phyloP scores from a whole-genome alignment of 2,113 vertebrate species.

The Probosciger aterrimus region DNA sequence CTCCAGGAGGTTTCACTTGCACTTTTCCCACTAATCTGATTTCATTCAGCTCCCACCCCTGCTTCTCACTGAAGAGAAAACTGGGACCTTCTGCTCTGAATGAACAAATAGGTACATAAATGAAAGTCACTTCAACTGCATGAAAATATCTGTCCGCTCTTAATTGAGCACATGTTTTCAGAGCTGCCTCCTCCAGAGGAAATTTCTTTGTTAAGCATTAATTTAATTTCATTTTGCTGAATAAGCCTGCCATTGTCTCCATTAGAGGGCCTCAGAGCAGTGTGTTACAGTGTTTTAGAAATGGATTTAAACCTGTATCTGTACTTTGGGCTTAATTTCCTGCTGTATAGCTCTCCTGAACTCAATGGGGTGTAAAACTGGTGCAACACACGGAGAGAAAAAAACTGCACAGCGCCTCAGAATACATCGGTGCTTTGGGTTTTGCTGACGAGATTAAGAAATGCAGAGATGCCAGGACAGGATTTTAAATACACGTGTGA shows the following conservation, averaged over 20 bases:
- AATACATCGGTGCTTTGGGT: conserved; percentile 24
- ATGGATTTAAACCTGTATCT: not conserved
- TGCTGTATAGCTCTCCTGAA: conserved; percentile 12
- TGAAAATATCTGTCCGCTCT: not conserved
- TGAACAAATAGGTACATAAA: not conserved
- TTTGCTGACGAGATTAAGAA: conserved; percentile 16
- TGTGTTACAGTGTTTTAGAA: conserved; percentile 13
- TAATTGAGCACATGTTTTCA: not conserved
- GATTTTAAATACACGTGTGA: conserved; percentile 40
- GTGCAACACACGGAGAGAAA: not conserved
- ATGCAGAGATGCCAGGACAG: not conserved
- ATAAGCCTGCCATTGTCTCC: conserved; percentile 27
- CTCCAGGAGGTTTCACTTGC: not conserved
- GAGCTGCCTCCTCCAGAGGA: not conserved
- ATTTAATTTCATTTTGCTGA: conserved; percentile 27
- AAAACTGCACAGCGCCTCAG: not conserved
- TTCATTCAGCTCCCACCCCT: not conserved
- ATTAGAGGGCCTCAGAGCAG: conserved; percentile 62
- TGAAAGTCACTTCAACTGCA: not conserved
- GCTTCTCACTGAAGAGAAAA: not conserved
- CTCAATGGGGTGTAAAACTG: conserved; percentile 37
- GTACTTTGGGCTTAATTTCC: conserved; percentile 49
- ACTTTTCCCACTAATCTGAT: not conserved
- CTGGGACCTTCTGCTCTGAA: not conserved
- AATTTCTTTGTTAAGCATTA: conserved; percentile 19